phyloP scores from a whole-genome alignment of 2,113 vertebrate species.

The Calyptomena viridis region DNA sequence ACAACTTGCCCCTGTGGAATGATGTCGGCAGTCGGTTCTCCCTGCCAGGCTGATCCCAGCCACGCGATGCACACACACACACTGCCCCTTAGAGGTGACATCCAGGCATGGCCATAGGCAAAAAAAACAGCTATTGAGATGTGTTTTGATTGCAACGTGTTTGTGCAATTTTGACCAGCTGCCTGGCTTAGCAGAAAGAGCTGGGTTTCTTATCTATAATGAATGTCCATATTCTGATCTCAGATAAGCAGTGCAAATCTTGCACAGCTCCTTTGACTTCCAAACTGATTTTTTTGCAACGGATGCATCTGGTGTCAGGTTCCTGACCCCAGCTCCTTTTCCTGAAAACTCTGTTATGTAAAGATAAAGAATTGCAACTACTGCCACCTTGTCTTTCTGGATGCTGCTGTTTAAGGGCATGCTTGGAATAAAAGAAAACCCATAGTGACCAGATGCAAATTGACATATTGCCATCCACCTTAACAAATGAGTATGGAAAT shows the following conservation, averaged over 20 bases:
- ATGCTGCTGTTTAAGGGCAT: neutral
- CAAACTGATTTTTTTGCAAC: neutral
- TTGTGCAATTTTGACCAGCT: neutral
- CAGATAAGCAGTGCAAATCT: neutral
- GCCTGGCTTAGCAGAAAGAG: neutral
- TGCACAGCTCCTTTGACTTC: neutral
- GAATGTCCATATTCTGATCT: neutral
- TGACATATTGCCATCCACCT: neutral
- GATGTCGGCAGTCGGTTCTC: neutral
- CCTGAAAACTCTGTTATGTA: neutral
- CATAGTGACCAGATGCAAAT: neutral
- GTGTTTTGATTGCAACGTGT: neutral
- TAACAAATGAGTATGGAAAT: neutral
- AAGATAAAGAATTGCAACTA: neutral
- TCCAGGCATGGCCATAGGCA: conserved; percentile 19
- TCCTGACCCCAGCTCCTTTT: neutral
- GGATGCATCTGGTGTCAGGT: neutral
- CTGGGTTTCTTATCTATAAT: neutral
- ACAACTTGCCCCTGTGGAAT: neutral
- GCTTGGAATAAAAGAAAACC: neutral
- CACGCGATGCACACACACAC: conserved; percentile 36
- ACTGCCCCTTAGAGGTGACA: conserved; percentile 73
- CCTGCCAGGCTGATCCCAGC: neutral
- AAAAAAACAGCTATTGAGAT: neutral
- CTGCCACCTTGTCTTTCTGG: neutral